Evolutionary conservation across 2,113 vertebrate species (phyloP).

Genomic region (Bambusicola thoracicus): DNA sequence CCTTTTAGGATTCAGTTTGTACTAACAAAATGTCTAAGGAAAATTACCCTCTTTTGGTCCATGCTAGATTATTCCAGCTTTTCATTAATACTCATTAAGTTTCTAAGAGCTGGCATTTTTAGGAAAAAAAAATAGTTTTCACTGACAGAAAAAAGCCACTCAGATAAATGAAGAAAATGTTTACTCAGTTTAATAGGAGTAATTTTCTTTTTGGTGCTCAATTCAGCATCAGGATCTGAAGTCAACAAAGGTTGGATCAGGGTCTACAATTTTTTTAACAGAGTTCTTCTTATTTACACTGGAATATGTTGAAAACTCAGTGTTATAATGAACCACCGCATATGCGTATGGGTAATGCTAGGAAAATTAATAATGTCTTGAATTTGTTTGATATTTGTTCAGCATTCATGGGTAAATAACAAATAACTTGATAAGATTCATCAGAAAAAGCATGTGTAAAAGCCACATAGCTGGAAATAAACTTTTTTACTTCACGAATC

Average conservation of each 20-base stretch:
- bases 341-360: background rate
- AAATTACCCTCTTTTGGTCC: slow-evolving; percentile 29
- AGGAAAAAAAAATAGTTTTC: slow-evolving; percentile 34
- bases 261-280: slow-evolving; percentile 49
- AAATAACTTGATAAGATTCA: slow-evolving; percentile 52
- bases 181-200: slow-evolving; percentile 51
- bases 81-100: slow-evolving; percentile 62
- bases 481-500: slow-evolving; percentile 3
- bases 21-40: slow-evolving; percentile 15
- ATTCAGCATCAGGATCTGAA: slow-evolving; percentile 39
- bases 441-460: slow-evolving; percentile 24
- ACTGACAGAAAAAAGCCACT: slow-evolving; percentile 33
- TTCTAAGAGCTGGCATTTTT: slow-evolving; percentile 40
- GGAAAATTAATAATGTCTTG: slow-evolving; percentile 28
- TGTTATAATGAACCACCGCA: slow-evolving; percentile 39
- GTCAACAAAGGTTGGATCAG: slow-evolving; percentile 41
- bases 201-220: slow-evolving; percentile 51
- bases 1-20: slow-evolving; percentile 11
- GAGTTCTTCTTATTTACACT: slow-evolving; percentile 29
- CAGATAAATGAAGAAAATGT: slow-evolving; percentile 56
- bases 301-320: slow-evolving; percentile 7
- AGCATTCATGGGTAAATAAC: slow-evolving; percentile 47
- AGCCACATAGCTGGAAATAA: slow-evolving; percentile 12
- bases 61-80: slow-evolving; percentile 33
- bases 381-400: slow-evolving; percentile 25